A percentile compares a stretch with the other conserved stretches of the same genome.
Evolutionary conservation across 92 coral and sea anemone species (phyloP).

Genomic region (Anthopleura xanthogrammica): DNA sequence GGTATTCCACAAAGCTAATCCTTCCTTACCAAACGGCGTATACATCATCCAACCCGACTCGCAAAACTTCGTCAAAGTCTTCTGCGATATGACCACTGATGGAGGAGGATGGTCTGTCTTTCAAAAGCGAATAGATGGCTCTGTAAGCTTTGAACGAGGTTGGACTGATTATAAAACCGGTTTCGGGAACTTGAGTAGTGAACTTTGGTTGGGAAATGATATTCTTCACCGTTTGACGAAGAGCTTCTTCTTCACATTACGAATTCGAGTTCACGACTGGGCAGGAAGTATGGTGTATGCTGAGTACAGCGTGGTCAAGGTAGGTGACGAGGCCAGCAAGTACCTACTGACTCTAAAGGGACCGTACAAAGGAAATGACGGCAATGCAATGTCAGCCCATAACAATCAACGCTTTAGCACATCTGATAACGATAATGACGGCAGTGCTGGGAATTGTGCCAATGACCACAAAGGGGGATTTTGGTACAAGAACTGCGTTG

Average conservation of each 20-base stretch:
- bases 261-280: slow-evolving; percentile 28
- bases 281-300: slow-evolving; percentile 6
- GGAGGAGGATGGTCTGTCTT: slow-evolving; percentile 45
- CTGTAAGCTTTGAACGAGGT: slow-evolving; percentile 9
- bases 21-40: slow-evolving; percentile 12
- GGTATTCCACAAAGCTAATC: slow-evolving; percentile 4
- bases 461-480: slow-evolving; percentile 18
- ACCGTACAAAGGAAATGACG: slow-evolving; percentile 8
- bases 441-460: slow-evolving; percentile 22
- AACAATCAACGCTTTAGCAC: slow-evolving; percentile 5
- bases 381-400: slow-evolving; percentile 24
- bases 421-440: slow-evolving; percentile 23
- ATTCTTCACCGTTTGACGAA: slow-evolving; percentile 24
- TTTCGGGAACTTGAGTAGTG: slow-evolving; percentile 24
- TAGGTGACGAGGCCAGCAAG: slow-evolving; percentile 17
- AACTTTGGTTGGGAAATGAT: slow-evolving; percentile 35
- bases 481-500: slow-evolving; percentile 26
- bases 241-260: background rate
- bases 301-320: background rate
- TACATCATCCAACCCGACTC: slow-evolving; percentile 25
- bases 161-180: slow-evolving; percentile 37
- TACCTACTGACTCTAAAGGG: slow-evolving; percentile 9
- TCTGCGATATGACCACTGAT: slow-evolving; percentile 29
- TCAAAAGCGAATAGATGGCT: slow-evolving; percentile 17
- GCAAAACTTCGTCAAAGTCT: slow-evolving; percentile 6